These are phyloP conservation scores for Chondrilla cf. caribensis DNA, from an alignment of 37 sponge, comb jelly and placozoan genomes.

Conservation along the genomic window DNA sequence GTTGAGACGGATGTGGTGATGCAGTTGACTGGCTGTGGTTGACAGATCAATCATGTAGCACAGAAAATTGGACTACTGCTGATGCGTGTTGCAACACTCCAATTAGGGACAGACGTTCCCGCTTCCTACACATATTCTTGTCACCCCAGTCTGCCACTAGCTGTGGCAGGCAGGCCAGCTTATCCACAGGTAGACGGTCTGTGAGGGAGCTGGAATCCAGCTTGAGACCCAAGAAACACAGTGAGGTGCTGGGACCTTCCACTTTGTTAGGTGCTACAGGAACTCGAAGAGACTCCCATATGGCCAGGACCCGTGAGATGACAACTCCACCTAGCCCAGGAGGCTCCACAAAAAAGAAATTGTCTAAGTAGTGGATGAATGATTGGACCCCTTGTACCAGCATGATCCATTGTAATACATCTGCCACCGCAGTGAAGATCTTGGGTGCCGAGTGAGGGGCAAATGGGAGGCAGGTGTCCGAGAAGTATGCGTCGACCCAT, in stretches of 20 bases:
- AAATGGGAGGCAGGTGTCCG: constrained; percentile 21
- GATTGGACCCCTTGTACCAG: background rate
- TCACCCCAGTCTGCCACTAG: background rate
- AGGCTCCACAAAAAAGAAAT: constrained; percentile 17
- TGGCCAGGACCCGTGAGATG: background rate
- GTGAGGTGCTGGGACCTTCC: constrained; percentile 18
- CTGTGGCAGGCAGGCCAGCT: constrained; percentile 9
- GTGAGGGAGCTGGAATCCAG: background rate
- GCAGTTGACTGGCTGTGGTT: background rate
- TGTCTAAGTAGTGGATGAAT: constrained; percentile 30
- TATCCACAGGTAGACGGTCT: background rate
- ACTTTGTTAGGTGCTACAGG: constrained; percentile 24
- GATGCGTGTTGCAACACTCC: constrained; percentile 41
- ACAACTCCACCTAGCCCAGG: background rate
- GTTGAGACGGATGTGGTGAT: constrained; percentile 38
- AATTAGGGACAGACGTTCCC: constrained; percentile 33
- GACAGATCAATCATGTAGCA: constrained; percentile 26
- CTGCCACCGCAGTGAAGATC: constrained; percentile 31
- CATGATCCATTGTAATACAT: constrained; percentile 29
- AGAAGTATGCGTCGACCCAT: constrained; percentile 4
- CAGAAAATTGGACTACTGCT: constrained; percentile 39
- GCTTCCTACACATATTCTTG: background rate
- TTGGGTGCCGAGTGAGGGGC: constrained; percentile 32
- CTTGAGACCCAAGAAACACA: constrained; percentile 30
- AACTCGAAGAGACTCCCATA: constrained; percentile 1